A percentile compares a stretch with the other conserved stretches of the same genome.
Evolutionary conservation across 2,888 invertebrate genomes (phyloP).

Genomic region (Tuta absoluta): DNA sequence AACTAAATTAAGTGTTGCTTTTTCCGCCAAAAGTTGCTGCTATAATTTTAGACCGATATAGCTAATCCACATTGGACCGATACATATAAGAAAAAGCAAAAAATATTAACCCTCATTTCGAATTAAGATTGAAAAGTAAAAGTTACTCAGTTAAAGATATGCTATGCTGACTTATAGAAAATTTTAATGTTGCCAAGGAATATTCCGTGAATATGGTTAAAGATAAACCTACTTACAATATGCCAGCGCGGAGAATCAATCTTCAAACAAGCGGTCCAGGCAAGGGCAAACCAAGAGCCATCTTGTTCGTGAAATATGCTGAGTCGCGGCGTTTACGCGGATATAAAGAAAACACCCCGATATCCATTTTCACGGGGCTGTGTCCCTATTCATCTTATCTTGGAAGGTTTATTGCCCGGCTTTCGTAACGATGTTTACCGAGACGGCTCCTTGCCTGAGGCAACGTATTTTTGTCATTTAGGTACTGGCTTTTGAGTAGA

Average conservation of each 20-base stretch:
- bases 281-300: not conserved
- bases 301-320: slow-evolving; percentile 32
- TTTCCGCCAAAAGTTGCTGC: too few relatives aligned
- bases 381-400: slow-evolving; percentile 65
- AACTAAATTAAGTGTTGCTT: too few relatives aligned
- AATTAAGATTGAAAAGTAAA: too few relatives aligned
- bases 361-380: slow-evolving; percentile 54
- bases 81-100: too few relatives aligned
- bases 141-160: too few relatives aligned
- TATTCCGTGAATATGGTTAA: too few relatives aligned
- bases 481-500: not conserved
- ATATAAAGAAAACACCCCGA: slow-evolving; percentile 55
- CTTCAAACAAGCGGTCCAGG: slow-evolving; percentile 17
- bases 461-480: slow-evolving; percentile 52
- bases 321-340: slow-evolving; percentile 38
- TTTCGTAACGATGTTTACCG: slow-evolving; percentile 64
- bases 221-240: slow-evolving; percentile 5
- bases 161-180: too few relatives aligned
- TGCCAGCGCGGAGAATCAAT: not conserved
- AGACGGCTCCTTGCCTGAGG: slow-evolving; percentile 42
- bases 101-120: too few relatives aligned
- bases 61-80: too few relatives aligned
- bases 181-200: too few relatives aligned
- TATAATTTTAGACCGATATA: too few relatives aligned
- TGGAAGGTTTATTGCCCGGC: slow-evolving; percentile 57